These are phyloP conservation scores for Cyrtorhinus lividipennis DNA, from an alignment of 1,140 invertebrate species.

Conservation along the genomic window DNA sequence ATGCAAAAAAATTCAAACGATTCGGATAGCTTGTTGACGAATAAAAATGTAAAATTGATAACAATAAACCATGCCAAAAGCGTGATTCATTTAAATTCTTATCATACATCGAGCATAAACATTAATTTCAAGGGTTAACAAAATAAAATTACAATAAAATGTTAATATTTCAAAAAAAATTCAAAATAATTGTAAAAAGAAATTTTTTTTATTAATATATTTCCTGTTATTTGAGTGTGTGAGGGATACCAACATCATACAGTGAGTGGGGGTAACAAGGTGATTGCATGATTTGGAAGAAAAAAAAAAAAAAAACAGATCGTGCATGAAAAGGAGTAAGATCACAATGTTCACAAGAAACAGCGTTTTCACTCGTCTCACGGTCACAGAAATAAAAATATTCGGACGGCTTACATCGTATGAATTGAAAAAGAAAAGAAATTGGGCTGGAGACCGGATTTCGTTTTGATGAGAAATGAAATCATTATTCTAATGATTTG, in stretches of 20 bases:
- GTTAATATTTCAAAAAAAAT: background rate
- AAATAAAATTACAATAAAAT: background rate
- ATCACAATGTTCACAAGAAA: background rate
- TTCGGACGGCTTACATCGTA: too few relatives aligned
- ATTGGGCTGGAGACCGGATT: too few relatives aligned
- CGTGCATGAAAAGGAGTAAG: background rate
- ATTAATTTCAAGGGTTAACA: background rate
- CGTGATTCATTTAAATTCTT: background rate
- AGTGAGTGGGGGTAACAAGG: background rate
- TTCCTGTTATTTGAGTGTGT: background rate
- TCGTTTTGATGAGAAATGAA: too few relatives aligned
- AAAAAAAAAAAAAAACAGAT: too few relatives aligned
- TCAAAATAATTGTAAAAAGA: background rate
- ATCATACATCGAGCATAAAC: background rate
- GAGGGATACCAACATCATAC: constrained; percentile 5
- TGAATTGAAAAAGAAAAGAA: too few relatives aligned
- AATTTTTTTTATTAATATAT: background rate
- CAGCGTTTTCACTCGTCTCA: constrained; percentile 9
- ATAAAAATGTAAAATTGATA: background rate
- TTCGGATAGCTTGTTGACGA: too few relatives aligned
- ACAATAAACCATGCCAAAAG: background rate
- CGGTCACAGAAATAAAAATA: background rate
- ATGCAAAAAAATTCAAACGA: too few relatives aligned
- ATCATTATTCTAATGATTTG: background rate
- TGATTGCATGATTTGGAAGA: constrained; percentile 1